phyloP scores from a whole-genome alignment of 1,140 invertebrate species.

The Eriosoma lanigerum region DNA sequence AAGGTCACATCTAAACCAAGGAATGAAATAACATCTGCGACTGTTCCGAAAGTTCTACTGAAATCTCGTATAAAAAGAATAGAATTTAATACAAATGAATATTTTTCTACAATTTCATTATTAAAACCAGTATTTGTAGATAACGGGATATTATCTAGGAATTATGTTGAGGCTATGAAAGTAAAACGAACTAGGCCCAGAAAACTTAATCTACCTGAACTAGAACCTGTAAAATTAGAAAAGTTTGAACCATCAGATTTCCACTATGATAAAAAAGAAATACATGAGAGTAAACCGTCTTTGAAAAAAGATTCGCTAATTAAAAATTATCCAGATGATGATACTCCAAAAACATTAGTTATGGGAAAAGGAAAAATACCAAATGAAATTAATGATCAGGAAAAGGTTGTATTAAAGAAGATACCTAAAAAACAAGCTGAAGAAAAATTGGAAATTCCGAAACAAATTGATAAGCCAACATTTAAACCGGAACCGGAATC shows the following conservation, averaged over 20 bases:
- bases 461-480: conserved; percentile 54
- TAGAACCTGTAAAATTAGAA: conserved; percentile 62
- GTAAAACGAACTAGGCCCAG: conserved; percentile 64
- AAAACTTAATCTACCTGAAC: conserved; percentile 53
- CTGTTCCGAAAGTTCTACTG: conserved; percentile 67
- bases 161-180: conserved; percentile 68
- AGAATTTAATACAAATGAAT: conserved; percentile 59
- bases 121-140: conserved; percentile 58
- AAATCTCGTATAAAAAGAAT: conserved; percentile 66
- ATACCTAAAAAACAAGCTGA: conserved; percentile 53
- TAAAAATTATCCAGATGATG: conserved; percentile 50
- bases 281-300: conserved; percentile 57
- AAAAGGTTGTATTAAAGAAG: conserved; percentile 55
- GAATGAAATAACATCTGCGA: conserved; percentile 60
- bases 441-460: conserved; percentile 55
- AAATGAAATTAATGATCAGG: conserved; percentile 53
- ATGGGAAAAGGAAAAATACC: conserved; percentile 56
- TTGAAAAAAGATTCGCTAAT: background rate
- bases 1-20: conserved; percentile 61
- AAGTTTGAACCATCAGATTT: conserved; percentile 58
- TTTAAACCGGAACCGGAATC: conserved; percentile 56
- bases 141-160: conserved; percentile 69
- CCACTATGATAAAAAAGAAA: conserved; percentile 56
- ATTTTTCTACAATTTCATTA: background rate
- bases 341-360: conserved; percentile 53